phyloP scores from a whole-genome alignment of 2,113 vertebrate species.

The Lathamus discolor region DNA sequence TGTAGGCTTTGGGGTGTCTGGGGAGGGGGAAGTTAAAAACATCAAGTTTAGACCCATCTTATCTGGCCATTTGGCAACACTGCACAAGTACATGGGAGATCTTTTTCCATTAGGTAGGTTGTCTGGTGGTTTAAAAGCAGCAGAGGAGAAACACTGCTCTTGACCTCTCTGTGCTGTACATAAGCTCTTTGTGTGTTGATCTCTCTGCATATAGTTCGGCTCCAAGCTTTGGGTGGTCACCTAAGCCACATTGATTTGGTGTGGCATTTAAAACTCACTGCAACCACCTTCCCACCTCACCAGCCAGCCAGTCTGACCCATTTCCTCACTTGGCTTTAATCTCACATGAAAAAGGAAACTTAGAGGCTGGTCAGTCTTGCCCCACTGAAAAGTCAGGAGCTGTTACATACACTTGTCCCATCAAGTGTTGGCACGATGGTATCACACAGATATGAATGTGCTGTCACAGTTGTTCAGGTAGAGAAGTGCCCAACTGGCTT shows the following conservation, averaged over 20 bases:
- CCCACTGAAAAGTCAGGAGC: background rate
- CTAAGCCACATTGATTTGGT: background rate
- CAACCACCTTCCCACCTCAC: background rate
- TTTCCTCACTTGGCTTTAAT: background rate
- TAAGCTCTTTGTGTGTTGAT: background rate
- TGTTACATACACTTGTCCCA: too few relatives aligned
- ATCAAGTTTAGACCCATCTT: background rate
- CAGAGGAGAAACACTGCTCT: background rate
- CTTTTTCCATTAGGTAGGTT: background rate
- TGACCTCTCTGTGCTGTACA: background rate
- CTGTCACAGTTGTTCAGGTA: background rate
- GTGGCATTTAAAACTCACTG: background rate
- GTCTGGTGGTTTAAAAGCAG: background rate
- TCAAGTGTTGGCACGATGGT: background rate
- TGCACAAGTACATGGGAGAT: background rate
- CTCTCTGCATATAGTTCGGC: background rate
- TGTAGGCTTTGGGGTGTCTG: background rate
- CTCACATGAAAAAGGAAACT: background rate
- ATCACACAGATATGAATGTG: background rate
- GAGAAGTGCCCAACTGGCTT: background rate
- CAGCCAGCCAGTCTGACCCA: background rate
- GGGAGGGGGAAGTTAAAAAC: background rate
- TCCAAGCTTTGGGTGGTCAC: background rate
- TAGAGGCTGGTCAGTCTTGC: background rate
- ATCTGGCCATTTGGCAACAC: background rate